Conservation (phyloP, 2,113 vertebrate genomes). For the Sinocyclocheilus anshuiensis region DNA sequence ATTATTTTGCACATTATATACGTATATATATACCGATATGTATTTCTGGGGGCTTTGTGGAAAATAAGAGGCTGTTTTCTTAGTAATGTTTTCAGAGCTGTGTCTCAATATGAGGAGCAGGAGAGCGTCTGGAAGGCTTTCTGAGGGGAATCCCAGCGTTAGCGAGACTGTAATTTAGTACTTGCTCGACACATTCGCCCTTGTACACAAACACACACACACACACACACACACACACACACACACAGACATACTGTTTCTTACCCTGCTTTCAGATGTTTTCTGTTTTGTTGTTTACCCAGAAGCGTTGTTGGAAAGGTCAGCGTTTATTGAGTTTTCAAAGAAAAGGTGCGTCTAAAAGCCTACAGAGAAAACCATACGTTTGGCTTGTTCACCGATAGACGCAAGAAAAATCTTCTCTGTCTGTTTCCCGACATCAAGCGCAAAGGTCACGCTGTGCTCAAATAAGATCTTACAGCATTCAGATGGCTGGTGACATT, state of each 20-base stretch:
- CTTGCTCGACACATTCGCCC: neutral
- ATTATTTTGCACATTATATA: too few relatives aligned
- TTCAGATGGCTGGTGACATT: conserved; percentile 44
- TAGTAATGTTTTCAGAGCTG: neutral
- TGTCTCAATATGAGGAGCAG: neutral
- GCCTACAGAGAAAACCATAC: conserved; percentile 30
- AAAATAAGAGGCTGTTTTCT: neutral
- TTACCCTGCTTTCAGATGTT: conserved; percentile 53
- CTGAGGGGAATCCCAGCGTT: neutral
- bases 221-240: neutral
- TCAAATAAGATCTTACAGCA: conserved; percentile 35
- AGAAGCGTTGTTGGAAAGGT: conserved; percentile 68
- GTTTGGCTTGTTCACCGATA: neutral
- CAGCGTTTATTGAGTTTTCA: conserved; percentile 57
- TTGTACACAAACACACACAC: neutral
- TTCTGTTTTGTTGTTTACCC: conserved; percentile 55
- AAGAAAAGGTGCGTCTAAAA: conserved; percentile 48
- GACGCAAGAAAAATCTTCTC: conserved; percentile 28
- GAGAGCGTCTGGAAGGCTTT: neutral
- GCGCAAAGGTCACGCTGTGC: conserved; percentile 49
- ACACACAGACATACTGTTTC: conserved; percentile 18
- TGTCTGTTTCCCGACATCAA: conserved; percentile 47
- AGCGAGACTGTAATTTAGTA: neutral
- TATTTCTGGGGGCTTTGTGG: neutral
- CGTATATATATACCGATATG: neutral